A percentile compares a stretch with the other conserved stretches of the same genome.
These are phyloP conservation scores for Schlechtendalia chinensis DNA, from an alignment of 1,140 invertebrate species.

Conservation along the genomic window DNA sequence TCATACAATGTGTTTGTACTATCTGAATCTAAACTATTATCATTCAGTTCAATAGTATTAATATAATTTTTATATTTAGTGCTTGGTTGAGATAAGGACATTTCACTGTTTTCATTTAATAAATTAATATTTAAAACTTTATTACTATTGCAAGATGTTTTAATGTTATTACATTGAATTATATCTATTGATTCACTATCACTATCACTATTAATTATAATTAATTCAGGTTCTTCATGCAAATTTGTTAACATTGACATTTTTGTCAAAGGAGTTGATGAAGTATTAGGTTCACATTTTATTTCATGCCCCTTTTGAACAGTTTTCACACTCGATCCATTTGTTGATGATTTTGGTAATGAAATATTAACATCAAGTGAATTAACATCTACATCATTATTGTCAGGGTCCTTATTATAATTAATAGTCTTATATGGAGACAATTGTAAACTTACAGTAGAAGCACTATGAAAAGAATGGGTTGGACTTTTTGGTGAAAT, in stretches of 20 bases:
- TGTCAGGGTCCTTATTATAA: not conserved
- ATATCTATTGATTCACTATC: slow-evolving; percentile 25
- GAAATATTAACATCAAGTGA: not conserved
- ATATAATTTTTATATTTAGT: not conserved
- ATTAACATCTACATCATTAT: not conserved
- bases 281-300: not conserved
- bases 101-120: not conserved
- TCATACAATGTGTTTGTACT: not conserved
- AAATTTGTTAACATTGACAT: not conserved
- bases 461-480: slow-evolving; percentile 45
- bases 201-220: slow-evolving; percentile 34
- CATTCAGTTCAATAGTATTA: slow-evolving; percentile 5
- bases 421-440: not conserved
- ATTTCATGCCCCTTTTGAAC: not conserved
- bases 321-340: not conserved
- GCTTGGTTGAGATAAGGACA: not conserved
- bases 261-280: not conserved
- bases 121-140: not conserved
- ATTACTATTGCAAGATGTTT: no score
- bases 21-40: slow-evolving; percentile 30
- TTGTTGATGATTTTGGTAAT: not conserved
- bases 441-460: not conserved
- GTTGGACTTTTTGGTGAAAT: not conserved
- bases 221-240: not conserved
- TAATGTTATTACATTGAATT: not conserved